Conservation (phyloP, 2,113 vertebrate genomes). For the Hemiprocne comata region DNA sequence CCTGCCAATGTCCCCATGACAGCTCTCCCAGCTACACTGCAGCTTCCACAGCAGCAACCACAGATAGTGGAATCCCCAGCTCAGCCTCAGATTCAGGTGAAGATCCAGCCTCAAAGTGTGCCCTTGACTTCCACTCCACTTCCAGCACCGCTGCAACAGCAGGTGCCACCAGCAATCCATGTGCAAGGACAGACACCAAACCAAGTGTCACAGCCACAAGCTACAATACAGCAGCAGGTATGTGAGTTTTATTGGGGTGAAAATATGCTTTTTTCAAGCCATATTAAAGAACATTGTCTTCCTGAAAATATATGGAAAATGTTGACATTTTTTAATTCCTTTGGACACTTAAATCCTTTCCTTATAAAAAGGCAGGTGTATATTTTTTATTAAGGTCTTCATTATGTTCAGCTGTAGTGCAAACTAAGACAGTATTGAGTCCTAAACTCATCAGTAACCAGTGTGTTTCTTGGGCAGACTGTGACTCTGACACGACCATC, state of each 20-base stretch:
- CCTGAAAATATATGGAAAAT: neutral
- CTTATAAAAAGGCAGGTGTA: neutral
- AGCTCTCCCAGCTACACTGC: slow-evolving; percentile 75
- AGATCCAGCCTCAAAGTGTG: slow-evolving; percentile 75
- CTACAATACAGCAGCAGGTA: slow-evolving; percentile 78
- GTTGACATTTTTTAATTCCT: neutral
- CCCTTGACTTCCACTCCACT: slow-evolving; percentile 77
- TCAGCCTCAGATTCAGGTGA: slow-evolving; percentile 80
- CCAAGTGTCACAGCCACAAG: slow-evolving; percentile 74
- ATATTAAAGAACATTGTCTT: fast-evolving
- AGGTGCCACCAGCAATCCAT: slow-evolving; percentile 81
- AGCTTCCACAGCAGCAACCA: slow-evolving; percentile 81
- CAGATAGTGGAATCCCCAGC: slow-evolving; percentile 78
- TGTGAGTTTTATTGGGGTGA: neutral
- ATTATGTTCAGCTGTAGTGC: neutral
- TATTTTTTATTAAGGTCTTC: neutral
- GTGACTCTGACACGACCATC: slow-evolving; percentile 83
- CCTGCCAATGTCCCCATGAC: slow-evolving; percentile 69
- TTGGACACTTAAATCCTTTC: neutral
- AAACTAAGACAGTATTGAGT: neutral
- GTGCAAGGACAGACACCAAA: slow-evolving; percentile 78
- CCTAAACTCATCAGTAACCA: neutral
- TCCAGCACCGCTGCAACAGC: slow-evolving; percentile 83
- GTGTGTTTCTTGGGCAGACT: slow-evolving; percentile 74
- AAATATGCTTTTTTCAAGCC: neutral